These are phyloP conservation scores for Ornithoptera alexandrae DNA, from an alignment of 2,888 invertebrate species.

Conservation along the genomic window DNA sequence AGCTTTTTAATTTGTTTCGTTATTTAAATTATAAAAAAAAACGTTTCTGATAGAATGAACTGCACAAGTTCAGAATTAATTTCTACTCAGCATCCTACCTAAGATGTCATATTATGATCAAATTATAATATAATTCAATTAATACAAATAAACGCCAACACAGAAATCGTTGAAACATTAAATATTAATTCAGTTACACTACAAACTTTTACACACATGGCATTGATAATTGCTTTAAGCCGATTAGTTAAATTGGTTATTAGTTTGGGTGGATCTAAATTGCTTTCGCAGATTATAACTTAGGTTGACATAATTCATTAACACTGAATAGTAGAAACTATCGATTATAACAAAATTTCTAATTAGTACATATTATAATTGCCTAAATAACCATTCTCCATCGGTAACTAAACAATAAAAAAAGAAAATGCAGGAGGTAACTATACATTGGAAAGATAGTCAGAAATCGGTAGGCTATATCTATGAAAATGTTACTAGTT, in stretches of 20 bases:
- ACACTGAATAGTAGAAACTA: not conserved
- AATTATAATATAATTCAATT: no score
- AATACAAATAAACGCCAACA: not conserved
- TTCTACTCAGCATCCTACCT: no score
- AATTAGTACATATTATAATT: not conserved
- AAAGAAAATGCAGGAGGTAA: no score
- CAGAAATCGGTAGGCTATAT: no score
- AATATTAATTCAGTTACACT: not conserved
- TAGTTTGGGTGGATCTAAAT: not conserved
- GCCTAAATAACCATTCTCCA: not conserved
- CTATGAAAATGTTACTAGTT: no score
- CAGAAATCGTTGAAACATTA: not conserved
- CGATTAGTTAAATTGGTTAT: conserved; percentile 2
- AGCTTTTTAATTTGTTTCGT: no score
- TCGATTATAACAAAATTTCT: not conserved
- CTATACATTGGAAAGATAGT: no score
- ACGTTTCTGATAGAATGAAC: no score
- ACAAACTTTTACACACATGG: not conserved
- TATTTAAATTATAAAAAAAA: no score
- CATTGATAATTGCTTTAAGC: conserved; percentile 2
- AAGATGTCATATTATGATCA: no score
- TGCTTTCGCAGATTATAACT: conserved; percentile 1
- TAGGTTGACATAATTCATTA: conserved; percentile 1
- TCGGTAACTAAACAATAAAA: no score
- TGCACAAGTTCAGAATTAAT: no score